These are phyloP conservation scores for Heteropelma amictum DNA, from an alignment of 2,888 invertebrate species.

Conservation along the genomic window DNA sequence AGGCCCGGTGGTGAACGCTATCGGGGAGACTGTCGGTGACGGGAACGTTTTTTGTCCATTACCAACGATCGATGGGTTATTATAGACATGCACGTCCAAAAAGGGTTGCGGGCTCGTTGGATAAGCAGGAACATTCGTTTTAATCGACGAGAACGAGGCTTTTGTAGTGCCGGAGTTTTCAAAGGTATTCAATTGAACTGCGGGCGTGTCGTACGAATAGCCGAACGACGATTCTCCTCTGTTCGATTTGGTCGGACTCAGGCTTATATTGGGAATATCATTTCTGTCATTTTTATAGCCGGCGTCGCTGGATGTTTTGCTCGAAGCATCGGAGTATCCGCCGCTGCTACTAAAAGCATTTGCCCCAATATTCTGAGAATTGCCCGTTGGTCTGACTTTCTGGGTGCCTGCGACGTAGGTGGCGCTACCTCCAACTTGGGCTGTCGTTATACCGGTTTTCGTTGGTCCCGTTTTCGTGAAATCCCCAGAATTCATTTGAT, in stretches of 20 bases:
- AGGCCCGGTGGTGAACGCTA: constrained; percentile 66
- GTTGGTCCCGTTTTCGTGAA: constrained; percentile 75
- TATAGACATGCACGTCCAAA: constrained; percentile 65
- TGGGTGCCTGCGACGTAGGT: constrained; percentile 69
- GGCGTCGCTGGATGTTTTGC: constrained; percentile 36
- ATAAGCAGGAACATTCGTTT: constrained; percentile 43
- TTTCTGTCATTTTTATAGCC: constrained; percentile 21
- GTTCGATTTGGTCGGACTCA: constrained; percentile 26
- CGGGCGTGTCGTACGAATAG: constrained; percentile 60
- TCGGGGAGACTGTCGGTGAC: constrained; percentile 59
- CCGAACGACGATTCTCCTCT: constrained; percentile 49
- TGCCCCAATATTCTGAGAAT: constrained; percentile 69
- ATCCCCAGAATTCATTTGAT: constrained; percentile 56
- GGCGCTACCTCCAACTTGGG: constrained; percentile 72
- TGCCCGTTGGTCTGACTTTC: constrained; percentile 59
- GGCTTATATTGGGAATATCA: constrained; percentile 59
- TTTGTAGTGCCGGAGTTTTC: constrained; percentile 32
- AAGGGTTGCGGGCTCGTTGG: constrained; percentile 65
- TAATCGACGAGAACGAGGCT: constrained; percentile 22
- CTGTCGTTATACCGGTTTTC: constrained; percentile 72
- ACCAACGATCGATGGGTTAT: constrained; percentile 58
- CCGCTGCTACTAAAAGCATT: constrained; percentile 69
- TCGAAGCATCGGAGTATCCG: constrained; percentile 60
- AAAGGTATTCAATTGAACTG: constrained; percentile 36
- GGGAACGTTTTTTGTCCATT: no score